These are phyloP conservation scores for Acanthosepion lycidas DNA, from an alignment of 2,888 invertebrate species.

Conservation along the genomic window DNA sequence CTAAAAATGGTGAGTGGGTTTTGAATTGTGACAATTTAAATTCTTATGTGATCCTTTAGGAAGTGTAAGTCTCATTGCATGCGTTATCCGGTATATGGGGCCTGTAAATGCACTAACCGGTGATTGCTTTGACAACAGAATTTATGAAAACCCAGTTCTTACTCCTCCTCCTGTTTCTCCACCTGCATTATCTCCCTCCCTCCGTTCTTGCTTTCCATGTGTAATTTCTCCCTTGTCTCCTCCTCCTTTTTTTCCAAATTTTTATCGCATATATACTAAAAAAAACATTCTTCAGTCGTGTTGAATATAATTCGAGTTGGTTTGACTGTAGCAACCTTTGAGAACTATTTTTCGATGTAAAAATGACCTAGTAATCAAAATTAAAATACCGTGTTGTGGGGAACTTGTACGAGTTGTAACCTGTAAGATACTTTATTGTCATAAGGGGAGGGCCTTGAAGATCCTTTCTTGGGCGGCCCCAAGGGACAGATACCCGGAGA, in stretches of 20 bases:
- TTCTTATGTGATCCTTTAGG: background rate
- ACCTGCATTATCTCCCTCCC: background rate
- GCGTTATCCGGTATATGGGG: background rate
- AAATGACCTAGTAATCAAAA: background rate
- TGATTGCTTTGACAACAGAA: background rate
- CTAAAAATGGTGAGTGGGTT: constrained; percentile 33
- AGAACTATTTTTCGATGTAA: background rate
- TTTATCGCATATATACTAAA: background rate
- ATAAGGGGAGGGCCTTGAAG: constrained; percentile 1
- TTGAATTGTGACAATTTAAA: background rate
- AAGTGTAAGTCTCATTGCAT: background rate
- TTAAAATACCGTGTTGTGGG: background rate
- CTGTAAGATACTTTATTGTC: background rate
- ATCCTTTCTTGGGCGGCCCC: constrained; percentile 33
- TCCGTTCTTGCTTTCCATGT: background rate
- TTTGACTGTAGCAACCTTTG: background rate
- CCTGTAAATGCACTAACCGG: too few relatives aligned
- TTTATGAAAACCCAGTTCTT: background rate
- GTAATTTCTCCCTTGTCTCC: background rate
- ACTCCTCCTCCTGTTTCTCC: background rate
- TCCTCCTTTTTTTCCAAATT: background rate
- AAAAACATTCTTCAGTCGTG: background rate
- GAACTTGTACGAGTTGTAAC: background rate
- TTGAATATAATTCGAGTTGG: background rate
- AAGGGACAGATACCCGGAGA: constrained; percentile 33